Evolutionary conservation across 2,888 invertebrate genomes (phyloP), one percentile per base, ranked within the genome.

Genomic region (Ypsolopha sequella): DNA sequence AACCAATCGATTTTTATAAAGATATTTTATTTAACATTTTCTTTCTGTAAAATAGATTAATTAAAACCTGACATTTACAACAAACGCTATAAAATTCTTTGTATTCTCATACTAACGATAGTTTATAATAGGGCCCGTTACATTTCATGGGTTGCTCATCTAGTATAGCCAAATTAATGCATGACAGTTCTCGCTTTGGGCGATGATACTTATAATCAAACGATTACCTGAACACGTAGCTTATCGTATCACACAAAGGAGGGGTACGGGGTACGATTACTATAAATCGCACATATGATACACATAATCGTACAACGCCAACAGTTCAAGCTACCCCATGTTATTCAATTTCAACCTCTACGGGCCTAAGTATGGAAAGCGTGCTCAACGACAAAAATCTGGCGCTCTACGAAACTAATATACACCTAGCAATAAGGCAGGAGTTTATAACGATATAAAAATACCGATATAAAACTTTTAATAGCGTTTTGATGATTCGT

Each of bases 41-140:
- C 69, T 54, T 76, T 80, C 76, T 85, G 80, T 85, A 84, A 84
- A 85, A 85, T 81, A 84, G 80, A 77, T 82, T 80, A 82, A 80
- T 84, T 82, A 80, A 81, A 84, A 81, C 82, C 44, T 74, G 82
- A 85, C 84, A 80, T 80, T 82, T 82, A 86, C 82, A 85, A 84
- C 85, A 80, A 85, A 84, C 84, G 79, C 82, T 85, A 85, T 82
- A 86, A 84, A 85, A 84, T 82, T 79, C 80, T 79, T 80, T 78
- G 76, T 76, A 73, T 74, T 70, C 60, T 45, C 72, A 68, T 64
- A 64, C 76, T 84, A 82, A 77, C 65, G 70, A 76, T 82, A 78
- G 73, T 76, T 69, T 66, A 75, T 74, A 73, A 75, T 78, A 79
- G 75, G 76, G 81, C 74, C 70, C 73, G 78, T 73, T 74, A 67